Evolutionary conservation across 2,888 invertebrate genomes (phyloP), one percentile per base, ranked within the genome.

Genomic region (Luperina nickerlii): DNA sequence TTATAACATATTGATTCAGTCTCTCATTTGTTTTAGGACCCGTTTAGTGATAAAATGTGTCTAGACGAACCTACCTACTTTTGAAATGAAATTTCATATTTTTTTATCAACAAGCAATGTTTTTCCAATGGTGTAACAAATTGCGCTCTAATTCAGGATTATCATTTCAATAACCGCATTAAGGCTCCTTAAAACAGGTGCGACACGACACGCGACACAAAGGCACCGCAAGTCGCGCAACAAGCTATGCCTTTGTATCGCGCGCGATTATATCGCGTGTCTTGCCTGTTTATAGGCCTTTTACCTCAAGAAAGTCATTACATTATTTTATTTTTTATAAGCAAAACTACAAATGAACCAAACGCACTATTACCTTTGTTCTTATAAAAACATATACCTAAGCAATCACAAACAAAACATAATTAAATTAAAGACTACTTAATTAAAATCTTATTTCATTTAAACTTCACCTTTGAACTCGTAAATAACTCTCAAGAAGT

Each of bases 391-490:
- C 68, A 78, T 54, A 67, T 32, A 72, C 32, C 32, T 42, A 70
- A 81, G 45, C 27, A 66, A 76, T 62, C 48, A 65, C 42, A 54
- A 78, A 74, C 27, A 51, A 54, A 78, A 74, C 27, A 51, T 67
- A 85, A 78, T 82, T 62, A 62, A 78, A 82, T 85, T 71, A 76
- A 65, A 82, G 63, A 66, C 42, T 45, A 51, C 65, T 57, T 77
- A 79, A 68, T 75, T 77, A 77, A 87, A 87, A 70, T 79, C 73
- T 79, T 51, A 74, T 77, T 87, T 84, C 51, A 18, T 74, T 79
- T 48, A 38, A 76, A 76, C 70, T 82, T 51, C n/a, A 86, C 79
- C 79, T 77, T 85, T 85, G 72, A 76, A 73, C 75, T 79, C 87
- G 42, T 79, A 84, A 84, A 86, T 72, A 81, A 78, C 78, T 75